Percentiles rank a stretch among this genome's conserved stretches.
Evolutionary conservation across 2,113 vertebrate genomes (phyloP).

Genomic region (Tenebrosternarchus preto): DNA sequence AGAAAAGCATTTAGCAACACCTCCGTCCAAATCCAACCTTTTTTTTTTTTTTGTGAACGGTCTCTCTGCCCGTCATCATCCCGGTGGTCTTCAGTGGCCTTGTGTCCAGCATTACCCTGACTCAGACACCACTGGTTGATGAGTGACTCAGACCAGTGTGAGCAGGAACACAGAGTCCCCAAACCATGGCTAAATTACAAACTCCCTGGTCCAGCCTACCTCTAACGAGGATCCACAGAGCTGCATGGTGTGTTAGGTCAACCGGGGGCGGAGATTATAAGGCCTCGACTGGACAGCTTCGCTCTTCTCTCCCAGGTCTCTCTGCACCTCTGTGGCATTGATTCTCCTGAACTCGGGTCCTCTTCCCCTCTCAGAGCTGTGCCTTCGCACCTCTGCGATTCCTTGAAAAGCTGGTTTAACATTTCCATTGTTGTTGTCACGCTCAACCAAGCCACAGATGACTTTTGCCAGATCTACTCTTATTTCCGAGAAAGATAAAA

Average conservation of each 20-base stretch:
- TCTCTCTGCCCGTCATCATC: conserved; percentile 2
- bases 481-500: neutral
- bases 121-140: conserved; percentile 20
- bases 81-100: conserved; percentile 28
- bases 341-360: conserved; percentile 21
- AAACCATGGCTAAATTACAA: conserved; percentile 39
- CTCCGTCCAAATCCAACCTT: conserved; percentile 10
- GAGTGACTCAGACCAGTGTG: too few relatives aligned
- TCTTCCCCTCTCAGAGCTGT: neutral
- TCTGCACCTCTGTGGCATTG: neutral
- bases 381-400: conserved; percentile 30
- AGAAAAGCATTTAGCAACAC: neutral
- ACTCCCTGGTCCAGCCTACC: conserved; percentile 2
- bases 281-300: neutral
- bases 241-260: neutral
- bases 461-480: neutral
- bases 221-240: conserved; percentile 24
- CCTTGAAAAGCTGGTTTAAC: neutral
- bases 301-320: neutral
- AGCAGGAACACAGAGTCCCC: conserved; percentile 22
- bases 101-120: conserved; percentile 29
- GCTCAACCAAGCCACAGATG: neutral
- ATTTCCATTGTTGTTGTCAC: conserved; percentile 17
- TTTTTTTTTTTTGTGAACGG: conserved; percentile 1
- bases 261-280: conserved; percentile 29